phyloP scores from a whole-genome alignment of 2,888 invertebrate genomes.

The Pegoplata infirma region DNA sequence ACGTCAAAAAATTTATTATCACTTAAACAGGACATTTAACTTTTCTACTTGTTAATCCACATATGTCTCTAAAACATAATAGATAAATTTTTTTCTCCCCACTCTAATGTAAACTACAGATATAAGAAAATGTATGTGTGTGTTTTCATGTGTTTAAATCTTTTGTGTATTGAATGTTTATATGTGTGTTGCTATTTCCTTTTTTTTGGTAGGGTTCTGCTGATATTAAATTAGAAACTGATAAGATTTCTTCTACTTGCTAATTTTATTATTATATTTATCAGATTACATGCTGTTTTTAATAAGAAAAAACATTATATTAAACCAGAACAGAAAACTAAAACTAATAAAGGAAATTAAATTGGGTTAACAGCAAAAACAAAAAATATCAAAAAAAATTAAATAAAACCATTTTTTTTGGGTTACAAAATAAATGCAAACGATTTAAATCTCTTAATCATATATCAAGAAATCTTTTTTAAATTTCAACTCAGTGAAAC shows the following conservation, averaged over 20 bases:
- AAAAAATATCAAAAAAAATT: no score
- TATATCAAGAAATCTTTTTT: no score
- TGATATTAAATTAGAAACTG: constrained; percentile 54
- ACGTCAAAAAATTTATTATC: no score
- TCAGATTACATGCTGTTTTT: constrained; percentile 48
- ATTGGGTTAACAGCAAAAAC: constrained; percentile 23
- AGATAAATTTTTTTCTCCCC: no score
- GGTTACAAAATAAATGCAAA: constrained; percentile 4
- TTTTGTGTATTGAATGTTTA: constrained; percentile 31
- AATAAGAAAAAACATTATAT: constrained; percentile 13
- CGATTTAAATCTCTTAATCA: constrained; percentile 40
- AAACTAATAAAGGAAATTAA: constrained; percentile 52
- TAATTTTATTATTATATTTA: constrained; percentile 55
- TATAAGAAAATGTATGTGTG: background rate
- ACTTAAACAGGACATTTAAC: no score
- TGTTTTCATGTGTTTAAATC: constrained; percentile 1
- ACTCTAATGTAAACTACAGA: no score
- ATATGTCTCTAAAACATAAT: no score
- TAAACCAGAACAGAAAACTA: constrained; percentile 9
- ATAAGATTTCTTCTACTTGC: constrained; percentile 49
- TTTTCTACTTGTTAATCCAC: no score
- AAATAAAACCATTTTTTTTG: constrained; percentile 3
- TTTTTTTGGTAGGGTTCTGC: constrained; percentile 6
- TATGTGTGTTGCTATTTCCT: no score
- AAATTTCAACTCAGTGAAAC: no score